These are phyloP conservation scores for Oxyteleia sp. DNA, from an alignment of 2,888 invertebrate genomes.

Conservation along the genomic window DNA sequence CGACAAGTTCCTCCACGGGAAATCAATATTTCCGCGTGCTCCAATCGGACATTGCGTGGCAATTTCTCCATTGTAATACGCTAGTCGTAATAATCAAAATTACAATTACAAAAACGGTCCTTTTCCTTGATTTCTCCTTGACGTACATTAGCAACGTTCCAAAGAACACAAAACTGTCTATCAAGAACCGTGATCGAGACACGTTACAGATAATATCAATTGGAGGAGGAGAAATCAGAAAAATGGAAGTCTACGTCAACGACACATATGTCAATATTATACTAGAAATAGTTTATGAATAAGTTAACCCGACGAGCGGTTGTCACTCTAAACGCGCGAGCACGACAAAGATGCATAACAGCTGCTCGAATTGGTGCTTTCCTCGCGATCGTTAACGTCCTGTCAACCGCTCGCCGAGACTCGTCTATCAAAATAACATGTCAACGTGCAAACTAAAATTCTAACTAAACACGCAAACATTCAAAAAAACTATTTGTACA, in stretches of 20 bases:
- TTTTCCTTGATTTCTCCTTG: constrained; percentile 53
- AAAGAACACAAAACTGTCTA: constrained; percentile 18
- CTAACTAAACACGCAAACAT: constrained; percentile 70
- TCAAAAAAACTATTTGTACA: constrained; percentile 71
- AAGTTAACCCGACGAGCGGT: constrained; percentile 11
- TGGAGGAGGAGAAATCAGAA: constrained; percentile 51
- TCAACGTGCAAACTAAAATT: constrained; percentile 82
- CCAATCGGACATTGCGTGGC: constrained; percentile 53
- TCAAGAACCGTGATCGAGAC: background rate
- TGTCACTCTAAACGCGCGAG: too few species aligned
- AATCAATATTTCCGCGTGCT: too few species aligned
- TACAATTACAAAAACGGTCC: constrained; percentile 34
- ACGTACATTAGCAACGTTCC: background rate
- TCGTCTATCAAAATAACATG: constrained; percentile 53
- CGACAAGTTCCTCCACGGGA: too few species aligned
- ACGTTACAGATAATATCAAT: constrained; percentile 1
- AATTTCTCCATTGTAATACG: constrained; percentile 65
- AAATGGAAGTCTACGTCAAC: constrained; percentile 15
- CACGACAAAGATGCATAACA: too few species aligned
- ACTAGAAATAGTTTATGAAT: constrained; percentile 47
- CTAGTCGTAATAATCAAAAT: constrained; percentile 44
- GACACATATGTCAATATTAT: constrained; percentile 33
- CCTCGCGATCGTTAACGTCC: background rate
- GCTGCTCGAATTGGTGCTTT: too few species aligned
- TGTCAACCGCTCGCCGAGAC: constrained; percentile 44